Conservation (phyloP, 2,113 vertebrate genomes). For the Triplophysa dalaica region DNA sequence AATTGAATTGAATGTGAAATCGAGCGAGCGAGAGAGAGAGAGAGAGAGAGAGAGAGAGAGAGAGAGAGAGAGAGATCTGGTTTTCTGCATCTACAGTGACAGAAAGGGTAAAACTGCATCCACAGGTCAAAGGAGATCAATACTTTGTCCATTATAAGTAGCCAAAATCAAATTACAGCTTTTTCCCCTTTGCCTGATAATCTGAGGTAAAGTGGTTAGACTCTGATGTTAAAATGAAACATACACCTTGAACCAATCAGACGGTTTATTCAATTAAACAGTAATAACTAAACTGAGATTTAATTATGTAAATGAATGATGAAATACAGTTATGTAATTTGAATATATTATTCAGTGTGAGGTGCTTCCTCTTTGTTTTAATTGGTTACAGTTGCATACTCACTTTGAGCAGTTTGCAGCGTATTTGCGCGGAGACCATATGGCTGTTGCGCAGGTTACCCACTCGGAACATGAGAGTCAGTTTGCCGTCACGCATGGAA, state of each 20-base stretch:
- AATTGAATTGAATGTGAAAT: neutral
- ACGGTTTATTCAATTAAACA: neutral
- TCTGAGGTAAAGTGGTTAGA: neutral
- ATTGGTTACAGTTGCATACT: constrained; percentile 53
- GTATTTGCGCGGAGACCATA: constrained; percentile 89
- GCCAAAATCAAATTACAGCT: constrained; percentile 16
- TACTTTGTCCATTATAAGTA: constrained; percentile 10
- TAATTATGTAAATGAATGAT: neutral
- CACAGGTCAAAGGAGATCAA: neutral
- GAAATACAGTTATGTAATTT: too few species aligned
- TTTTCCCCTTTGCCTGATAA: neutral
- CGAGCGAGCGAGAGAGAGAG: neutral
- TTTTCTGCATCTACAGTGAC: neutral
- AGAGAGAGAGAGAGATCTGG: neutral
- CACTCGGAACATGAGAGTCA: constrained; percentile 88
- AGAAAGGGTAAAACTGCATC: constrained; percentile 10
- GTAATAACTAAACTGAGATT: neutral
- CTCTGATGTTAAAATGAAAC: neutral
- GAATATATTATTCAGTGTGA: too few species aligned
- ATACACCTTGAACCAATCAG: neutral
- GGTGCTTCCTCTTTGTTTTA: neutral
- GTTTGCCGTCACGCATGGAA: constrained; percentile 86
- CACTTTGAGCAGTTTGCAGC: constrained; percentile 89
- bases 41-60: neutral
- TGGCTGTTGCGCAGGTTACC: constrained; percentile 89